Percentiles rank a stretch among this genome's conserved stretches.
These are phyloP conservation scores for Carterocephalus palaemon DNA, from an alignment of 2,888 invertebrate species.

Conservation along the genomic window DNA sequence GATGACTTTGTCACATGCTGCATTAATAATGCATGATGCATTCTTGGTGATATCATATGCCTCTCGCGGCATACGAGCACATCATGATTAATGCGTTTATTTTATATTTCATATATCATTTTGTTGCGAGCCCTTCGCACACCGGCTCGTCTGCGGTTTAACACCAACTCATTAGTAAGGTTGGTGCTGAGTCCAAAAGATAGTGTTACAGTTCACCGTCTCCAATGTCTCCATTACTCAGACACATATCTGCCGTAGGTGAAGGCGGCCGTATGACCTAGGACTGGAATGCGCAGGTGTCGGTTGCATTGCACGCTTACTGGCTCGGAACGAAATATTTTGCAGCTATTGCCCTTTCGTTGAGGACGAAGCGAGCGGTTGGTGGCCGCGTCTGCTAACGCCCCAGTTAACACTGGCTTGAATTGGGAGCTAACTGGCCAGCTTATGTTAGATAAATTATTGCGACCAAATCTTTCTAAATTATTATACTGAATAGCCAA, in stretches of 20 bases:
- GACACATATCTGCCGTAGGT: constrained; percentile 12
- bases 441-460: too few species aligned
- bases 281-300: constrained; percentile 37
- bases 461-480: too few species aligned
- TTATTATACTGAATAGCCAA: too few species aligned
- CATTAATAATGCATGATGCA: too few species aligned
- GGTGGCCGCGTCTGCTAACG: constrained; percentile 50
- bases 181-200: constrained; percentile 17
- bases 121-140: too few species aligned
- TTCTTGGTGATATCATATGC: too few species aligned
- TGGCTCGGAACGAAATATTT: constrained; percentile 55
- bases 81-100: too few species aligned
- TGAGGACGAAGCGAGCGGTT: constrained; percentile 39
- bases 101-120: too few species aligned
- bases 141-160: constrained; percentile 14
- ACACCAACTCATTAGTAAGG: constrained; percentile 19
- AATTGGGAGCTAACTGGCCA: too few species aligned
- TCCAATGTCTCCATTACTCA: constrained; percentile 14
- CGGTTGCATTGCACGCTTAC: constrained; percentile 40
- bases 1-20: constrained; percentile 8
- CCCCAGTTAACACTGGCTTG: constrained; percentile 54
- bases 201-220: constrained; percentile 22
- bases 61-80: too few species aligned
- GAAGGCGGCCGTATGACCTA: constrained; percentile 26
- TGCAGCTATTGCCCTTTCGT: constrained; percentile 34